Conservation (phyloP, 2,113 vertebrate genomes). For the Marcusenius ussheri region DNA sequence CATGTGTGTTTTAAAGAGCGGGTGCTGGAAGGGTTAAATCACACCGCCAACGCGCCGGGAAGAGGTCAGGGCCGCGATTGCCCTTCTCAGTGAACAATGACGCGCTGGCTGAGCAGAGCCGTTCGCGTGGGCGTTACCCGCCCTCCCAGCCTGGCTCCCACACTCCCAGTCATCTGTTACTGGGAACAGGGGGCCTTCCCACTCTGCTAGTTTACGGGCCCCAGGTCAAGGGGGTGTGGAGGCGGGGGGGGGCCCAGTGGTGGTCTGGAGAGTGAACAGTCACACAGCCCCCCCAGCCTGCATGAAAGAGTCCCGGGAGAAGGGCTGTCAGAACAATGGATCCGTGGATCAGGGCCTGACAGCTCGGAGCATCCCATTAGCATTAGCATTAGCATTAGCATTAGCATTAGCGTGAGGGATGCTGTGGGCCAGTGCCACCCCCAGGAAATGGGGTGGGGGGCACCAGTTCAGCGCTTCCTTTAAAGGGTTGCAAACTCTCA, state of each 20-base stretch:
- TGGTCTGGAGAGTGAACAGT: not conserved
- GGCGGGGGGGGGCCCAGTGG: too few relatives aligned
- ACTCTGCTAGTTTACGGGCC: not conserved
- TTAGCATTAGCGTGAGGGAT: slow-evolving; percentile 21
- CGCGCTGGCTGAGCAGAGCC: not conserved
- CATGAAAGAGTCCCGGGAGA: not conserved
- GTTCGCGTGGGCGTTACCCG: not conserved
- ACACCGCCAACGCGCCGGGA: not conserved
- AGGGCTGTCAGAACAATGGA: slow-evolving; percentile 30
- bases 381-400: slow-evolving; percentile 38
- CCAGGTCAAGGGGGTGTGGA: not conserved
- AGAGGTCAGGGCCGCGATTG: not conserved
- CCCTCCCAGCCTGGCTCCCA: not conserved
- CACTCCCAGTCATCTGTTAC: not conserved
- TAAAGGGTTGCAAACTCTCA: not conserved
- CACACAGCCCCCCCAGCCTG: not conserved
- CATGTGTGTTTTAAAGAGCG: not conserved
- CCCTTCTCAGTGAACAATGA: not conserved
- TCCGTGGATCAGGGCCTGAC: slow-evolving; percentile 27
- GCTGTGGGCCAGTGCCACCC: not conserved
- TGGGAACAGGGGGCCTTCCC: not conserved
- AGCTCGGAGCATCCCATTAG: slow-evolving; percentile 35
- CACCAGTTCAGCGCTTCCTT: not conserved
- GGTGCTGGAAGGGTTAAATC: not conserved
- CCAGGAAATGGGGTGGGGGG: not conserved